Base-by-base conservation (phyloP, 2,113 vertebrate genomes). In the Phrynosoma platyrhinos region DNA sequence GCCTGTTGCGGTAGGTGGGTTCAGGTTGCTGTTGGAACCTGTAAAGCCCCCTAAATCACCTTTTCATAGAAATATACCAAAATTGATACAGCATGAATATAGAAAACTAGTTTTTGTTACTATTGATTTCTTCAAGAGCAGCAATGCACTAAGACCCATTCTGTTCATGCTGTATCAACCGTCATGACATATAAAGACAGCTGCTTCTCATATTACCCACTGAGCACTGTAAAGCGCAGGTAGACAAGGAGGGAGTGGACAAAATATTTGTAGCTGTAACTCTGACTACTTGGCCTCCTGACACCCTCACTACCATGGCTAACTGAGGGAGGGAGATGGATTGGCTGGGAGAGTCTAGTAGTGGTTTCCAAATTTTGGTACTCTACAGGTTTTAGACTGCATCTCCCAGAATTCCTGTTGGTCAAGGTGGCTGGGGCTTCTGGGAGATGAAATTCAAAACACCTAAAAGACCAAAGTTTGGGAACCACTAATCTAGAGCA, bases 1-100 rank as follows among this genome's bases (percentile, higher is more conserved):
- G 23, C 16, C 23, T 4, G 58, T 47, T 77, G 32, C 42, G 83
- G 80, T 0, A 0, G 0, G 4, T 16, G 53, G 69, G 52, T 40
- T 86, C 83, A 64, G 27, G 82, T 87, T 74, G 88, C 71, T 9
- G 23, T 1, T 5, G 69, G 20, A 72, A 5, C 84, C 83, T 85
- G 87, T 13, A 30, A 89, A 90, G 87, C 8, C 13, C 83, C 81
- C 76, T 40, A 47, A 23, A 87, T n/a, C 42, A 53, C n/a, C 5
- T 18, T 74, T 79, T 23, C 40, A 52, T 8, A 30, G 16, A 90
- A 85, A 27, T n/a, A 86, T 52, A n/a, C 9, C 68, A 58, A 77
- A 64, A 76, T 1, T 14, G 36, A 77, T 58, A 14, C 2, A 82
- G 10, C 0, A 87, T 16, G 69, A 85, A 87, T 74, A 30, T 62